Conservation (phyloP, 1,140 invertebrate genomes). For the Drosophila nigromelanica region DNA sequence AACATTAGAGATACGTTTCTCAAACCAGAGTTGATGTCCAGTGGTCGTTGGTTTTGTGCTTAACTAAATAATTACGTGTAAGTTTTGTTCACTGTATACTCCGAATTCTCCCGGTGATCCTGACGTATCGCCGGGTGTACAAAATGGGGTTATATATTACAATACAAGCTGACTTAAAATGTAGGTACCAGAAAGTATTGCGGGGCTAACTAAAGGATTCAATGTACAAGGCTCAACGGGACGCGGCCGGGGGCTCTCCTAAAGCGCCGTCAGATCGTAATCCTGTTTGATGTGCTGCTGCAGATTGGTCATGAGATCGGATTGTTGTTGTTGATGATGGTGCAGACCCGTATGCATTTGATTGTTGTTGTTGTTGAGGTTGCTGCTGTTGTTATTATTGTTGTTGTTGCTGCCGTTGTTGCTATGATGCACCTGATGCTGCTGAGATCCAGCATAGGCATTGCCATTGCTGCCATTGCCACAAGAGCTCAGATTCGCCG, state of each 20-base stretch:
- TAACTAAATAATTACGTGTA: slow-evolving; percentile 70
- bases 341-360: slow-evolving; percentile 69
- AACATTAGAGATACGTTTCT: slow-evolving; percentile 4
- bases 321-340: slow-evolving; percentile 72
- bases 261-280: slow-evolving; percentile 90
- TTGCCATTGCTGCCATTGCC: slow-evolving; percentile 41
- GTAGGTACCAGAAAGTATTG: slow-evolving; percentile 29
- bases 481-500: slow-evolving; percentile 43
- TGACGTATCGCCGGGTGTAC: slow-evolving; percentile 21
- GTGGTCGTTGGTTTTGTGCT: slow-evolving; percentile 52
- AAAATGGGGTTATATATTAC: slow-evolving; percentile 28
- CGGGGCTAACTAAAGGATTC: slow-evolving; percentile 48
- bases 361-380: slow-evolving; percentile 65
- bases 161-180: slow-evolving; percentile 25
- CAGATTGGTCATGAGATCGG: slow-evolving; percentile 78
- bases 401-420: slow-evolving; percentile 26
- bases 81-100: slow-evolving; percentile 75
- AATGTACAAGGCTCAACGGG: slow-evolving; percentile 32
- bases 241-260: slow-evolving; percentile 75
- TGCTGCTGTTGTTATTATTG: slow-evolving; percentile 46
- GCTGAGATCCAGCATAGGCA: slow-evolving; percentile 68
- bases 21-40: slow-evolving; percentile 29
- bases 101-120: slow-evolving; percentile 61
- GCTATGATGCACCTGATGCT: slow-evolving; percentile 44
- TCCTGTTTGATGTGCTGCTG: slow-evolving; percentile 87